Percentiles rank a stretch among this genome's conserved stretches.
Evolutionary conservation across 2,888 invertebrate species (phyloP).

Genomic region (Stenurella melanura): DNA sequence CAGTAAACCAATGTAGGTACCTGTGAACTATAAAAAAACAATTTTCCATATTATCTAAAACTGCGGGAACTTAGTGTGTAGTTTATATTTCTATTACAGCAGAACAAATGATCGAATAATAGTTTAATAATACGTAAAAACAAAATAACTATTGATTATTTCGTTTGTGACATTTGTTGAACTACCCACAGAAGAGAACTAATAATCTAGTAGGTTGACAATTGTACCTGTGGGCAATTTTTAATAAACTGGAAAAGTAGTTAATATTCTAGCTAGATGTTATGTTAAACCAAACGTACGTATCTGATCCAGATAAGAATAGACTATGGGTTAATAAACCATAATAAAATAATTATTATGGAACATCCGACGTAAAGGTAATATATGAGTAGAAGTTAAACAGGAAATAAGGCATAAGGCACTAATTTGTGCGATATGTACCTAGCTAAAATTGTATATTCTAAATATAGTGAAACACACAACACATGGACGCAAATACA

Average conservation of each 20-base stretch:
- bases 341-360: slow-evolving; percentile 37
- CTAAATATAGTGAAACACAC: slow-evolving; percentile 50
- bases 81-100: no score
- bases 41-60: no score
- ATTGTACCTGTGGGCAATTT: neutral
- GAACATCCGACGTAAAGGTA: slow-evolving; percentile 43
- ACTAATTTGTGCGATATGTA: slow-evolving; percentile 45
- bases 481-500: slow-evolving; percentile 44
- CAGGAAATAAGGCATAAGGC: slow-evolving; percentile 46
- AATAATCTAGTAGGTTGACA: neutral
- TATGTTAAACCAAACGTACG: neutral
- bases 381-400: slow-evolving; percentile 44
- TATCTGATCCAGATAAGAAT: slow-evolving; percentile 22
- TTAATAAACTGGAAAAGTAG: neutral
- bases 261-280: neutral
- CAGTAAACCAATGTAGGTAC: no score
- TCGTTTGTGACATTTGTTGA: neutral
- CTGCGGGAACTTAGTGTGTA: no score
- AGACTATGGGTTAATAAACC: slow-evolving; percentile 31
- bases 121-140: neutral
- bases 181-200: neutral
- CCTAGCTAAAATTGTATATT: slow-evolving; percentile 51
- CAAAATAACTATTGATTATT: neutral
- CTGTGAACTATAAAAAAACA: no score
- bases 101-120: no score